Percentiles rank a stretch among this genome's conserved stretches.
These are phyloP conservation scores for Drosophila baimaii DNA, from an alignment of 1,140 invertebrate genomes.

Conservation along the genomic window DNA sequence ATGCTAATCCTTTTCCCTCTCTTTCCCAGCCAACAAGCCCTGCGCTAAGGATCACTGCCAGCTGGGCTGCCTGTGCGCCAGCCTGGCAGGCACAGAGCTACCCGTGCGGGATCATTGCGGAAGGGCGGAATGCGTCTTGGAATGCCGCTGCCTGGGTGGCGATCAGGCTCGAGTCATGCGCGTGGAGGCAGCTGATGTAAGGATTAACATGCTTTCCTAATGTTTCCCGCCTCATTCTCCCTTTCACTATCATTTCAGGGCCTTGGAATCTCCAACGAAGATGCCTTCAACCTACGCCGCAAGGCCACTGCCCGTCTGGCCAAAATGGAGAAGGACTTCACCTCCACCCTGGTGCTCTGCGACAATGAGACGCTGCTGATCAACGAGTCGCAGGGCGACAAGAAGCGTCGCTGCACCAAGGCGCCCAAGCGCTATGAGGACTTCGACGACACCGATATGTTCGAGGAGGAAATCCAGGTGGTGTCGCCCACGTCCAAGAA, in stretches of 20 bases:
- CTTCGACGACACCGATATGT: constrained; percentile 67
- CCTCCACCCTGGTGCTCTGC: constrained; percentile 77
- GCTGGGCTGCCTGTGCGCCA: constrained; percentile 77
- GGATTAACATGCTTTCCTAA: background rate
- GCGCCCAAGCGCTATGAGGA: constrained; percentile 81
- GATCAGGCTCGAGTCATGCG: constrained; percentile 68
- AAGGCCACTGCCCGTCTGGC: constrained; percentile 78
- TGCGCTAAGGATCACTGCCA: constrained; percentile 69
- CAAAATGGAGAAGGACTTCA: constrained; percentile 83
- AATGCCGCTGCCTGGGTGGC: constrained; percentile 61
- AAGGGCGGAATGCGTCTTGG: constrained; percentile 63
- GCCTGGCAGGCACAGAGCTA: constrained; percentile 51
- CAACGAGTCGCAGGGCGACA: constrained; percentile 78
- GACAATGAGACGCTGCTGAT: constrained; percentile 79
- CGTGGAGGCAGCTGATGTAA: constrained; percentile 60
- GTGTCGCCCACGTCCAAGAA: constrained; percentile 23
- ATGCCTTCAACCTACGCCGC: constrained; percentile 74
- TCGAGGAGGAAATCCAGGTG: constrained; percentile 26
- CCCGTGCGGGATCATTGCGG: constrained; percentile 71
- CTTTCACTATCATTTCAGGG: constrained; percentile 43
- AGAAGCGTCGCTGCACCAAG: constrained; percentile 79
- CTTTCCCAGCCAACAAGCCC: constrained; percentile 57
- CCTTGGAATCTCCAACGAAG: constrained; percentile 74
- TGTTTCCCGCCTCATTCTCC: no score
- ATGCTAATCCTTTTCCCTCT: background rate